phyloP scores from a whole-genome alignment of 2,113 vertebrate species.

The Rutilus rutilus region DNA sequence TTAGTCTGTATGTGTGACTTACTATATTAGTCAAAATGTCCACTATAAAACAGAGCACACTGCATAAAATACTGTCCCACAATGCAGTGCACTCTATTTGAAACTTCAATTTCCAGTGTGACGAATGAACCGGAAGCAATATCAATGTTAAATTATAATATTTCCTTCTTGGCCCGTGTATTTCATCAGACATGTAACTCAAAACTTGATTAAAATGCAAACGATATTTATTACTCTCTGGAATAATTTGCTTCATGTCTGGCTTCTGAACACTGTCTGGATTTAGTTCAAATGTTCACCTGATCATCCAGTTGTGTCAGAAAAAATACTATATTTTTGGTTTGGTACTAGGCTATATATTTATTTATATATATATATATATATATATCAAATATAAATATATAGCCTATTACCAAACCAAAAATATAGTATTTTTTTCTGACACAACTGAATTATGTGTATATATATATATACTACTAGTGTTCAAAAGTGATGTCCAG shows the following conservation, averaged over 20 bases:
- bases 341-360: too few relatives aligned
- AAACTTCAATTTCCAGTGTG: background rate
- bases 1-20: background rate
- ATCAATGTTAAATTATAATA: constrained; percentile 5
- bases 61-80: background rate
- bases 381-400: too few relatives aligned
- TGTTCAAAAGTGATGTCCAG: too few relatives aligned
- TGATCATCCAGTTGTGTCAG: background rate
- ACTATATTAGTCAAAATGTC: background rate
- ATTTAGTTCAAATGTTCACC: background rate
- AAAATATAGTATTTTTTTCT: too few relatives aligned
- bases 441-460: too few relatives aligned
- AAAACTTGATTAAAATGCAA: constrained; percentile 1
- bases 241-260: constrained; percentile 17
- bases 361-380: too few relatives aligned
- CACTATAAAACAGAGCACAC: background rate
- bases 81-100: background rate
- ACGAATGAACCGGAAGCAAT: background rate
- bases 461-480: too few relatives aligned
- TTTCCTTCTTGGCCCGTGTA: background rate
- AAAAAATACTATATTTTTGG: too few relatives aligned
- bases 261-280: background rate
- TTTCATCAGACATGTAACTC: constrained; percentile 24
- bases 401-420: too few relatives aligned
- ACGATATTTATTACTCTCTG: background rate